Conservation (phyloP, 2,113 vertebrate species). For the Onychorhynchus coronatus region DNA sequence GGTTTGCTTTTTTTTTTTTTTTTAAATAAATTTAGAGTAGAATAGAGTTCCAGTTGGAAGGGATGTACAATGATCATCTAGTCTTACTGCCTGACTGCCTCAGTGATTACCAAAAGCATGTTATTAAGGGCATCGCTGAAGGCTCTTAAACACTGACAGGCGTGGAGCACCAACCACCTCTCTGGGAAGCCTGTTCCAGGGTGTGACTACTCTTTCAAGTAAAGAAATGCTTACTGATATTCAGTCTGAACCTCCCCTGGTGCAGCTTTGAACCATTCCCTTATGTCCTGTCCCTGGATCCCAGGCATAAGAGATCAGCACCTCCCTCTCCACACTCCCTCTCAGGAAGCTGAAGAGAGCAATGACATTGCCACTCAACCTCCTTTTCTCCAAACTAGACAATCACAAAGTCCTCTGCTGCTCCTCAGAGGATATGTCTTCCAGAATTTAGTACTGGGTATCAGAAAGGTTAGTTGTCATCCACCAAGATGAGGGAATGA, state of each 20-base stretch:
- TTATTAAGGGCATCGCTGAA: background rate
- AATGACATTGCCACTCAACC: background rate
- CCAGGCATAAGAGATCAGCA: background rate
- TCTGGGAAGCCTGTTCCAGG: background rate
- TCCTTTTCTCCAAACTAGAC: background rate
- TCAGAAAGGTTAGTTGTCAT: background rate
- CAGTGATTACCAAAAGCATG: background rate
- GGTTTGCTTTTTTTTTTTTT: background rate
- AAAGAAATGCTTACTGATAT: background rate
- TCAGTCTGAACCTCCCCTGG: background rate
- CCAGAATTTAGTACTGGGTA: background rate
- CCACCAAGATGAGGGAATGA: background rate
- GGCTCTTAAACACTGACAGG: background rate
- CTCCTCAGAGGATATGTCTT: background rate
- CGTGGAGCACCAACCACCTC: background rate
- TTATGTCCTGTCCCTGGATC: rapidly evolving
- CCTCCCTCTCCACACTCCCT: rapidly evolving
- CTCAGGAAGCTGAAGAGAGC: background rate
- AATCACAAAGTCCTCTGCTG: background rate
- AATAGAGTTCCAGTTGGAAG: background rate
- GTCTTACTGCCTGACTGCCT: background rate
- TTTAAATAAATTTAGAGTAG: background rate
- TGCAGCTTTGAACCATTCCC: background rate
- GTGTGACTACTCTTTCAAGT: background rate
- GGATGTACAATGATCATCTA: background rate